phyloP scores from a whole-genome alignment of 2,797 vertebrate genomes.

The Orestias chungarensis region DNA sequence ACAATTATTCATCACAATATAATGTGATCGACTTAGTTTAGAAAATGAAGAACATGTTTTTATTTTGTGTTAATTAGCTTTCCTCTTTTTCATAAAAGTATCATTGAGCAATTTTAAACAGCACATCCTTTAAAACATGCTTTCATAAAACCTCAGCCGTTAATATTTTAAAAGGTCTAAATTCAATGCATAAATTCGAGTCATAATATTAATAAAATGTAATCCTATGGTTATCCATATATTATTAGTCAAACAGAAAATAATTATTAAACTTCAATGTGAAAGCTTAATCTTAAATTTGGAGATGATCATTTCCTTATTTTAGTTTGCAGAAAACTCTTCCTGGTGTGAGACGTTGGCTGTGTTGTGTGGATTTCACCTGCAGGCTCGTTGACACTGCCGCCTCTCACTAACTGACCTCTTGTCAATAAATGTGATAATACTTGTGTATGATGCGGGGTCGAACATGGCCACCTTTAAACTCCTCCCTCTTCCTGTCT shows the following conservation, averaged over 20 bases:
- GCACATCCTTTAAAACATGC: neutral
- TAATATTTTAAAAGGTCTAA: neutral
- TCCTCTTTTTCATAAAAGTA: neutral
- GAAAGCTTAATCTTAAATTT: neutral
- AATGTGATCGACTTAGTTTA: neutral
- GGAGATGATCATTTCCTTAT: neutral
- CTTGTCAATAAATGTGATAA: constrained; percentile 13
- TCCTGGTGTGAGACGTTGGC: constrained; percentile 15
- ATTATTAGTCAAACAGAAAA: neutral
- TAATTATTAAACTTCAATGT: too few species aligned
- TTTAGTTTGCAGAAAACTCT: constrained; percentile 45
- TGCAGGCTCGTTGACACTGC: constrained; percentile 49
- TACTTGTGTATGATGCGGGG: neutral
- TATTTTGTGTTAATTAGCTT: neutral
- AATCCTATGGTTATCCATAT: neutral
- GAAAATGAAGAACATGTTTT: neutral
- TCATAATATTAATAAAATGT: too few species aligned
- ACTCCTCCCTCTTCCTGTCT: constrained; percentile 45
- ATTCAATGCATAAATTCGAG: too few species aligned
- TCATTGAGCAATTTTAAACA: neutral
- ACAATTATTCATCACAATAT: neutral
- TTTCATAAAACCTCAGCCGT: neutral
- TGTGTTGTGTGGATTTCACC: constrained; percentile 25
- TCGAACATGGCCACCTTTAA: constrained; percentile 33
- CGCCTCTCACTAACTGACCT: constrained; percentile 59